phyloP scores from a whole-genome alignment of 2,797 vertebrate species.

The Saxicola maurus region DNA sequence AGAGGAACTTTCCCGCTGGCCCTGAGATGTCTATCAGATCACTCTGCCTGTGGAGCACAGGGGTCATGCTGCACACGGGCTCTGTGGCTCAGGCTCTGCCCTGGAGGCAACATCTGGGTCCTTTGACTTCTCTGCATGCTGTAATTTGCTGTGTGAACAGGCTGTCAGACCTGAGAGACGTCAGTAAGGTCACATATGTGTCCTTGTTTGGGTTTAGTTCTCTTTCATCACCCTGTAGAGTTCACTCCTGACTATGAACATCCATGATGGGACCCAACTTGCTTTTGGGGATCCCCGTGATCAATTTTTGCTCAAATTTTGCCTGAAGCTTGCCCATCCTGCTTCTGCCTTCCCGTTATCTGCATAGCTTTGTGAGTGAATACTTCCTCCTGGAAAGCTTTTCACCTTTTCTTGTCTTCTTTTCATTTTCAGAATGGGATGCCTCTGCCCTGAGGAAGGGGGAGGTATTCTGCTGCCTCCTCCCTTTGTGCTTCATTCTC shows the following conservation, averaged over 20 bases:
- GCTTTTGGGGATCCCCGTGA: background rate
- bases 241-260: background rate
- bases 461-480: background rate
- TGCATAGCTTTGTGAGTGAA: background rate
- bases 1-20: background rate
- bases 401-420: background rate
- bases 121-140: background rate
- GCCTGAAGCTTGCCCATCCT: background rate
- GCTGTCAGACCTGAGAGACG: background rate
- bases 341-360: background rate
- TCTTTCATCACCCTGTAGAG: background rate
- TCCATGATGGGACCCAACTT: fast-evolving
- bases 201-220: background rate
- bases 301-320: background rate
- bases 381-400: background rate
- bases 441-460: background rate
- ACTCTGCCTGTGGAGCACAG: background rate
- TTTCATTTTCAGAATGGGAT: background rate
- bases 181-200: background rate
- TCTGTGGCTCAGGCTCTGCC: background rate
- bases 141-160: background rate
- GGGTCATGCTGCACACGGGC: background rate
- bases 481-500: background rate
- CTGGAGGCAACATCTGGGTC: background rate
- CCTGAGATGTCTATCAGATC: background rate